Evolutionary conservation across 1,140 invertebrate genomes (phyloP).

Genomic region (Aphidius gifuensis): DNA sequence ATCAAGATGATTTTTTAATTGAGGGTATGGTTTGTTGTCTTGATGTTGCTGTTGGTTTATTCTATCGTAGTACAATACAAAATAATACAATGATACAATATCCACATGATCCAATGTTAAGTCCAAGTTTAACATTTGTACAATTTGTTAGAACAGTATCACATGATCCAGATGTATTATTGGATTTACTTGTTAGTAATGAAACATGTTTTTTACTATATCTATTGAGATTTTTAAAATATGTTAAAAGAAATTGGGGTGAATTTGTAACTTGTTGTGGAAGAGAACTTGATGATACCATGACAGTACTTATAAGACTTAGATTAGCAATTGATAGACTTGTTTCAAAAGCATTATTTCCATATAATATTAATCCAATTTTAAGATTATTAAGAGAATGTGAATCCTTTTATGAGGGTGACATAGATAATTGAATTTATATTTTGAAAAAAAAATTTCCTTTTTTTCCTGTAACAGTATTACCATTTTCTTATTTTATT

Average conservation of each 20-base stretch:
- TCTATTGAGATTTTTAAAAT: conserved; percentile 81
- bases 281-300: conserved; percentile 75
- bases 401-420: conserved; percentile 81
- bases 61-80: conserved; percentile 74
- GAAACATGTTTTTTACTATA: conserved; percentile 89
- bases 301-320: conserved; percentile 77
- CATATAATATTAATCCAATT: conserved; percentile 87
- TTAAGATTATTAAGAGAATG: conserved; percentile 79
- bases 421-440: conserved; percentile 50
- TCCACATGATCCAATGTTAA: conserved; percentile 69
- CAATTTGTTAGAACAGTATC: conserved; percentile 81
- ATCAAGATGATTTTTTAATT: conserved; percentile 87
- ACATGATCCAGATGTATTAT: conserved; percentile 75
- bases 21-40: conserved; percentile 90
- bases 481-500: conserved; percentile 13
- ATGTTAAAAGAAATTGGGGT: conserved; percentile 77
- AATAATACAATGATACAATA: conserved; percentile 53
- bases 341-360: conserved; percentile 78
- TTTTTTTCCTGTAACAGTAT: conserved; percentile 19
- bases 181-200: conserved; percentile 86
- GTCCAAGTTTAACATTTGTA: conserved; percentile 78
- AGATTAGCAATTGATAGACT: conserved; percentile 77
- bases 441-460: conserved; percentile 18
- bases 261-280: conserved; percentile 77
- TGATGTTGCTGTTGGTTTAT: conserved; percentile 80